Conservation (phyloP, 1,140 invertebrate species). For the Nomia melanderi region DNA sequence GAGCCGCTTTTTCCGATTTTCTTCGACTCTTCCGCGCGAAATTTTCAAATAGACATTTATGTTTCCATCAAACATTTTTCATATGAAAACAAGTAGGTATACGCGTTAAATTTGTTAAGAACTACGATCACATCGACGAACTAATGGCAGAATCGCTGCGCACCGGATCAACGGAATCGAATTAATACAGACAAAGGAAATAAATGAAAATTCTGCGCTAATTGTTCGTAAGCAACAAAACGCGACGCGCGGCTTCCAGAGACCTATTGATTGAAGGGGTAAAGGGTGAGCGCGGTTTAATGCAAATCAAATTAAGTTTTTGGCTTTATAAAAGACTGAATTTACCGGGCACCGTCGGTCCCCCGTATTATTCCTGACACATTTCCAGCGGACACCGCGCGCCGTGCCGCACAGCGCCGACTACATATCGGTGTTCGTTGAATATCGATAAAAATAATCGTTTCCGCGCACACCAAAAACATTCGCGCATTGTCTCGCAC, state of each 20-base stretch:
- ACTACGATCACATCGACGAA: neutral
- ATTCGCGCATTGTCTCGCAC: constrained; percentile 24
- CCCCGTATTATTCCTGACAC: constrained; percentile 13
- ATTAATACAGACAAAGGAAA: neutral
- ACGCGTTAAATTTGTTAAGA: neutral
- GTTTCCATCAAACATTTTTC: too few species aligned
- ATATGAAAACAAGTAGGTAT: too few species aligned
- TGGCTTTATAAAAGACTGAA: constrained; percentile 12
- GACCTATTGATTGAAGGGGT: neutral
- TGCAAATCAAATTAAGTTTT: constrained; percentile 27
- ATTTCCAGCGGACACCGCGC: neutral
- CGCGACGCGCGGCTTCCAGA: neutral
- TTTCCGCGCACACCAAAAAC: constrained; percentile 12
- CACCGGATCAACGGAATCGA: neutral
- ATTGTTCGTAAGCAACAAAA: neutral
- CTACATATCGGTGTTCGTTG: neutral
- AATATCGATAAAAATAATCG: constrained; percentile 29
- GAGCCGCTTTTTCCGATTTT: too few species aligned
- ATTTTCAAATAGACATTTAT: too few species aligned
- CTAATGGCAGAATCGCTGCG: neutral
- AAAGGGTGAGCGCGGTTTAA: neutral
- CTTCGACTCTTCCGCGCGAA: too few species aligned
- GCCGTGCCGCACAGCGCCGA: neutral
- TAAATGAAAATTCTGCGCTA: neutral
- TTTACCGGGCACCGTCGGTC: neutral